phyloP scores from a whole-genome alignment of 2,797 vertebrate species.

The Anomalospiza imberbis region DNA sequence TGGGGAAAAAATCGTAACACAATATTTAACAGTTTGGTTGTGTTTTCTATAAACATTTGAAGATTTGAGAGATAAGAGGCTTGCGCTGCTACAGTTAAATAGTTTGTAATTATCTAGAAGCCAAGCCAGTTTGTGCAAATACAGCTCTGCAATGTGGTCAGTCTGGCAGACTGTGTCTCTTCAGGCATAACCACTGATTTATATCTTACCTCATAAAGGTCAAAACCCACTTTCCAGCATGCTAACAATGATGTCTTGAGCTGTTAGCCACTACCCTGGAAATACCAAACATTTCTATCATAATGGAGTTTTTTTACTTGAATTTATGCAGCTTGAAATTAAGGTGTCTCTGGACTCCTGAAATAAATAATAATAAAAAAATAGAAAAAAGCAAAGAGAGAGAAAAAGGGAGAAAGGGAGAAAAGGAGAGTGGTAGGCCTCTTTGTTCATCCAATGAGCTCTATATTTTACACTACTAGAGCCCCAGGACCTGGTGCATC shows the following conservation, averaged over 20 bases:
- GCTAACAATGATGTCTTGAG: background rate
- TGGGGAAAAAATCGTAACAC: background rate
- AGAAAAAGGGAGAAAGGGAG: background rate
- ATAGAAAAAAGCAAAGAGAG: rapidly evolving
- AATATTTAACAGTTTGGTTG: background rate
- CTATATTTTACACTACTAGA: background rate
- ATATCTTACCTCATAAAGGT: background rate
- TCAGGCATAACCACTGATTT: background rate
- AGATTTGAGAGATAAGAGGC: background rate
- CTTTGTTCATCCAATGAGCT: background rate
- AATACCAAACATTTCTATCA: background rate
- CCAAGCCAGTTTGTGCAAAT: background rate
- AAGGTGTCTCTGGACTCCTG: background rate
- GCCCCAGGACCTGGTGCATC: background rate
- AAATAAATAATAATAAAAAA: background rate
- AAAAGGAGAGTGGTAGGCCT: too few relatives aligned
- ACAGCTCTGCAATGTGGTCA: background rate
- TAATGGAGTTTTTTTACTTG: background rate
- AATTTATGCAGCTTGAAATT: background rate
- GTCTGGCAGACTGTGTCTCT: background rate
- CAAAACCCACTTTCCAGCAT: background rate
- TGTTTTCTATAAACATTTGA: background rate
- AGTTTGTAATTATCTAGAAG: background rate
- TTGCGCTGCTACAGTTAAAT: background rate
- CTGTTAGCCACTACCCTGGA: background rate